phyloP scores from a whole-genome alignment of 2,888 invertebrate genomes.

The Erebia palarica region DNA sequence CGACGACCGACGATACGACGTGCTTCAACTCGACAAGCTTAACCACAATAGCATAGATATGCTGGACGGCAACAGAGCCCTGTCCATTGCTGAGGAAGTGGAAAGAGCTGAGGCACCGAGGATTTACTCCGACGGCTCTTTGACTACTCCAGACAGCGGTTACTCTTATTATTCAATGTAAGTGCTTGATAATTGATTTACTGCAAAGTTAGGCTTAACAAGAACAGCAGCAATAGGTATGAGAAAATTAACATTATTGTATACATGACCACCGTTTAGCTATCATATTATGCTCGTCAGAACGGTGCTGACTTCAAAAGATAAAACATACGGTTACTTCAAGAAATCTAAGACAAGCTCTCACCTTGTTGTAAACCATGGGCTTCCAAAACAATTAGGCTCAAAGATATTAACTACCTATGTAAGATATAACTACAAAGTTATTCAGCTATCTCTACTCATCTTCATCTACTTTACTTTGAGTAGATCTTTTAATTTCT shows the following conservation, averaged over 20 bases:
- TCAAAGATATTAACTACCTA: no score
- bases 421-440: no score
- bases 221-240: background rate
- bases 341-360: no score
- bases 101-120: slow-evolving; percentile 87
- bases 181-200: slow-evolving; percentile 45
- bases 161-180: slow-evolving; percentile 77
- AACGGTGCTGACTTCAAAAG: no score
- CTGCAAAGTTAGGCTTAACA: background rate
- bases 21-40: slow-evolving; percentile 84
- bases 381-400: no score
- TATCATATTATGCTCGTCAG: no score
- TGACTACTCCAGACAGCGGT: slow-evolving; percentile 72
- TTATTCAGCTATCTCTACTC: background rate
- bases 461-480: background rate
- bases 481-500: background rate
- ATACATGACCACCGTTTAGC: no score
- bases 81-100: slow-evolving; percentile 90
- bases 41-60: slow-evolving; percentile 82
- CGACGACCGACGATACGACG: slow-evolving; percentile 89
- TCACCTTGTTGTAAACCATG: no score
- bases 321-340: no score
- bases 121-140: slow-evolving; percentile 75
- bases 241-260: no score
- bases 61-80: slow-evolving; percentile 86